Evolutionary conservation across 2,797 vertebrate species (phyloP).

Genomic region (Poeciliopsis paucimaculata): DNA sequence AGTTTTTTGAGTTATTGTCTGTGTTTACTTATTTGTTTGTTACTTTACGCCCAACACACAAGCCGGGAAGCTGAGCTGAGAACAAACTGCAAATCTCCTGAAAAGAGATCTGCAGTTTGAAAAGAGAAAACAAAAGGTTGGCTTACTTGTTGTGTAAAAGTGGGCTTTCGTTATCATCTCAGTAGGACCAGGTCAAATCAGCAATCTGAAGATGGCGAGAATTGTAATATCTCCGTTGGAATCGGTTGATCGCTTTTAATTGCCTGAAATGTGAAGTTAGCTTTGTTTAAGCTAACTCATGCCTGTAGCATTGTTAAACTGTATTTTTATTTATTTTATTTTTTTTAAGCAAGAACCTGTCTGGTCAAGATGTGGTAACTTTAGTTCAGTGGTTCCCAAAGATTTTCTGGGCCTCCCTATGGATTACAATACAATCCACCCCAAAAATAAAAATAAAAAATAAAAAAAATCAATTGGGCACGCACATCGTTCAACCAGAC

Average conservation of each 20-base stretch:
- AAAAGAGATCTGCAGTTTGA: neutral
- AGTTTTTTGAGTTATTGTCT: neutral
- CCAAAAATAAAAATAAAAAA: no score
- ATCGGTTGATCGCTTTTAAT: neutral
- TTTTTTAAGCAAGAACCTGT: neutral
- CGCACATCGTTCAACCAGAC: no score
- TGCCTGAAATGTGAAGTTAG: neutral
- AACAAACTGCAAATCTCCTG: neutral
- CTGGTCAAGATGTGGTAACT: neutral
- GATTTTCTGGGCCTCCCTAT: no score
- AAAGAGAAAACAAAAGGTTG: neutral
- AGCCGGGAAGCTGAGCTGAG: neutral
- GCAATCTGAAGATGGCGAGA: neutral
- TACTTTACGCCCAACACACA: neutral
- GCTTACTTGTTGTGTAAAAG: neutral
- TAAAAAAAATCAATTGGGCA: no score
- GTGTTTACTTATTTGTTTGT: neutral
- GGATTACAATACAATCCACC: no score
- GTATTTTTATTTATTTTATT: neutral
- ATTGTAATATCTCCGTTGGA: neutral
- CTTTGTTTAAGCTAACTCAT: neutral
- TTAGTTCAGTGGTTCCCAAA: no score
- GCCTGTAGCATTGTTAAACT: neutral
- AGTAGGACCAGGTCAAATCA: neutral
- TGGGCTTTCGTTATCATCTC: neutral